Percentiles rank a stretch among this genome's conserved stretches.
Conservation (phyloP, 2,113 vertebrate species). For the Ranitomeya variabilis region DNA sequence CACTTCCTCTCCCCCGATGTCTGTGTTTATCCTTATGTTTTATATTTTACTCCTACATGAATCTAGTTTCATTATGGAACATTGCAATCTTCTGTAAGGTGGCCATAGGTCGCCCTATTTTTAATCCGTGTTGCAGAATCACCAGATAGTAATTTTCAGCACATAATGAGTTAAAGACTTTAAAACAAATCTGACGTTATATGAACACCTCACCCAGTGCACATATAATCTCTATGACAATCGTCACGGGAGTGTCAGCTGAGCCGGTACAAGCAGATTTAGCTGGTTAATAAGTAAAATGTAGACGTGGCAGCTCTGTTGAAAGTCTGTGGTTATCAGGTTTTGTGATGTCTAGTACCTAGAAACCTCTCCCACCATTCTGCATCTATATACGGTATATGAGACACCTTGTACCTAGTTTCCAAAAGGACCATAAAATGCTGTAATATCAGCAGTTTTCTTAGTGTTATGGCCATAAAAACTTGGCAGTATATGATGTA, state of each 20-base stretch:
- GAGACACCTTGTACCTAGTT: neutral
- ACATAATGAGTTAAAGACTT: neutral
- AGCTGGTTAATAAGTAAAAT: constrained; percentile 22
- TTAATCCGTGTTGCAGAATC: too few relatives aligned
- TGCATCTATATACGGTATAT: neutral
- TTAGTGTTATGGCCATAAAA: too few relatives aligned
- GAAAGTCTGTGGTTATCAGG: constrained; percentile 10
- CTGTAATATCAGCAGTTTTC: neutral
- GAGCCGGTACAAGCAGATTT: neutral
- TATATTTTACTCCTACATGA: too few relatives aligned
- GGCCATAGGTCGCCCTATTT: too few relatives aligned
- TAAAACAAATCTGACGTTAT: neutral
- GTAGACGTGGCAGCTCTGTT: constrained; percentile 11
- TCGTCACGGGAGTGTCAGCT: neutral
- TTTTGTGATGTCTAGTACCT: neutral
- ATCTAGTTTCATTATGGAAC: too few relatives aligned
- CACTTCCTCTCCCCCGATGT: too few relatives aligned
- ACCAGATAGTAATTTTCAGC: neutral
- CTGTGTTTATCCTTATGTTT: too few relatives aligned
- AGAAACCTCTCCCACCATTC: neutral
- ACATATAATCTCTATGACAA: neutral
- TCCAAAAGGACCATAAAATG: neutral
- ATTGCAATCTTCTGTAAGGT: too few relatives aligned
- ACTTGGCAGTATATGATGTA: too few relatives aligned
- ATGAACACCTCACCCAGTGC: neutral